Percentiles rank a stretch among this genome's conserved stretches.
Conservation (phyloP, 2,888 invertebrate species). For the Poecilobothrus nobilitatus region DNA sequence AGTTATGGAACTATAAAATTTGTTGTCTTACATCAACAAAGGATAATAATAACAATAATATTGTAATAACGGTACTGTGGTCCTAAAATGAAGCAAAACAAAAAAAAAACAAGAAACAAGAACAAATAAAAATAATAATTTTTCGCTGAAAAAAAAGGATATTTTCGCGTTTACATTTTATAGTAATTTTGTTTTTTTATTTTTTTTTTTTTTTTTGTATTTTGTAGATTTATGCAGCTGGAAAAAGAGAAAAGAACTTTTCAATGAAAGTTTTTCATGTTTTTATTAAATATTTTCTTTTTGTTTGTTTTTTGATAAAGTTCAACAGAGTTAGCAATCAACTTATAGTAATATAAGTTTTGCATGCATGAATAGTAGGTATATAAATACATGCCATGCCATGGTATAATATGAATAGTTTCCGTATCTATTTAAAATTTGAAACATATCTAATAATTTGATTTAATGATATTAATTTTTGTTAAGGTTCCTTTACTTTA, state of each 20-base stretch:
- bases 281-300: too few species aligned
- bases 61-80: background rate
- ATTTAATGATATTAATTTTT: too few species aligned
- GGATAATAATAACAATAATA: conserved; percentile 1
- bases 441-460: too few species aligned
- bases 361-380: too few species aligned
- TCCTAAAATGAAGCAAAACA: background rate
- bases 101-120: too few species aligned
- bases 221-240: background rate
- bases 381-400: too few species aligned
- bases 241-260: background rate
- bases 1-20: background rate
- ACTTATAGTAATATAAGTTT: background rate
- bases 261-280: background rate
- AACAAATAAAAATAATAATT: background rate
- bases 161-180: background rate
- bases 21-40: background rate
- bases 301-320: background rate
- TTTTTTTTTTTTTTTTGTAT: background rate
- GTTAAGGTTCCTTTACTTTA: too few species aligned
- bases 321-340: background rate
- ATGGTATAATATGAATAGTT: too few species aligned
- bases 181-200: too few species aligned
- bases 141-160: background rate
- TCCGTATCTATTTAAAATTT: too few species aligned